phyloP scores from a whole-genome alignment of 2,113 vertebrate species.

The Elephas maximus region DNA sequence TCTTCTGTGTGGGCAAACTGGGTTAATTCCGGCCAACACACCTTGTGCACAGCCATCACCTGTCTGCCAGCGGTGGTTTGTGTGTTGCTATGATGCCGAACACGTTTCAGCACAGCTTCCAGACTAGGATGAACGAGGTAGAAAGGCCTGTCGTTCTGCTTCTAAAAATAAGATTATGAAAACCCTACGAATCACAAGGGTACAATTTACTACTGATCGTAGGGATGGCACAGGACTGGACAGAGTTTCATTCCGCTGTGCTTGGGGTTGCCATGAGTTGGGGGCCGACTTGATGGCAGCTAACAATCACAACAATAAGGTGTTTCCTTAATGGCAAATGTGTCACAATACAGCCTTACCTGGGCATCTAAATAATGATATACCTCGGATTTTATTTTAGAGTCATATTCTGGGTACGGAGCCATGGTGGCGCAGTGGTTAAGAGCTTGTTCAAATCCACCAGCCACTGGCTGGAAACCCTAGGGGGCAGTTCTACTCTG shows the following conservation, averaged over 20 bases:
- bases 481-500: too few species aligned
- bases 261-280: not conserved
- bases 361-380: not conserved
- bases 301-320: not conserved
- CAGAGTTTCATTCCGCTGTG: not conserved
- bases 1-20: not conserved
- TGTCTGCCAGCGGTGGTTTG: too few species aligned
- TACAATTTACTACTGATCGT: not conserved
- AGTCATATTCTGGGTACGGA: not conserved
- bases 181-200: not conserved
- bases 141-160: too few species aligned
- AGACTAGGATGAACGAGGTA: too few species aligned
- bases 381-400: slow-evolving; percentile 23
- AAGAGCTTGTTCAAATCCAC: too few species aligned
- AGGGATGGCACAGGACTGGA: too few species aligned
- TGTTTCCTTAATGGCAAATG: not conserved
- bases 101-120: too few species aligned
- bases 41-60: not conserved
- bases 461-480: too few species aligned
- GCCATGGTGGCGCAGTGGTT: too few species aligned
- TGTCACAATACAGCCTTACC: not conserved
- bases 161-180: not conserved
- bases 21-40: not conserved
- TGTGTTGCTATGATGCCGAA: too few species aligned
- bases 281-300: not conserved